Percentiles rank a stretch among this genome's conserved stretches.
These are phyloP conservation scores for Bolinopsis microptera DNA, from an alignment of 37 sponge, comb jelly and placozoan species.

Conservation along the genomic window DNA sequence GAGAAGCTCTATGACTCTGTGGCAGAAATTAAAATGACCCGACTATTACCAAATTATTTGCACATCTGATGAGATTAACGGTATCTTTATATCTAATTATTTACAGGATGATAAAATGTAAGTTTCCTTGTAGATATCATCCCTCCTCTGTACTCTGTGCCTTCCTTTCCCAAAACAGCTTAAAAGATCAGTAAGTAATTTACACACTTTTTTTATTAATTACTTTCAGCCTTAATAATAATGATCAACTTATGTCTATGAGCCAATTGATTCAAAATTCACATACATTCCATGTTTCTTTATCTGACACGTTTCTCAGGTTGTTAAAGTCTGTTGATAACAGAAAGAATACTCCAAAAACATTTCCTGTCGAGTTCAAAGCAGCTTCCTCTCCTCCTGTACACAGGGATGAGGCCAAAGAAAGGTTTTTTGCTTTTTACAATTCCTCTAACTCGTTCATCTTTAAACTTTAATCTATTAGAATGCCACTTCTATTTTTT, in stretches of 20 bases:
- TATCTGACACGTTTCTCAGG: too few relatives aligned
- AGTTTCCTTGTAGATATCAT: not conserved
- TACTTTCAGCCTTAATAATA: not conserved
- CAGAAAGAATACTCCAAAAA: not conserved
- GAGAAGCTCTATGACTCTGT: too few relatives aligned
- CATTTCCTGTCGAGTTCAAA: slow-evolving; percentile 23
- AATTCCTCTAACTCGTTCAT: not conserved
- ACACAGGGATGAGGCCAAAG: not conserved
- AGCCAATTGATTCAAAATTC: not conserved
- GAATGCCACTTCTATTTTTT: too few relatives aligned
- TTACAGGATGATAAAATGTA: not conserved
- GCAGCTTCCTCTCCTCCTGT: slow-evolving; percentile 22
- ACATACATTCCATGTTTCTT: not conserved
- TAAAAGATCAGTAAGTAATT: not conserved
- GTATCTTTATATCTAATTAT: too few relatives aligned
- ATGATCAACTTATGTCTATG: not conserved
- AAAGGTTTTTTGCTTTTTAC: not conserved
- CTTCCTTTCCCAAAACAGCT: not conserved
- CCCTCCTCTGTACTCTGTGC: slow-evolving; percentile 1
- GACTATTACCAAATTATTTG: too few relatives aligned
- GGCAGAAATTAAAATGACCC: too few relatives aligned
- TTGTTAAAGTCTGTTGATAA: not conserved
- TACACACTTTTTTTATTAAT: not conserved
- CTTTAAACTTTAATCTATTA: too few relatives aligned
- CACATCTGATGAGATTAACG: too few relatives aligned